phyloP scores from a whole-genome alignment of 2,888 invertebrate genomes.

The Girardia tigrina region DNA sequence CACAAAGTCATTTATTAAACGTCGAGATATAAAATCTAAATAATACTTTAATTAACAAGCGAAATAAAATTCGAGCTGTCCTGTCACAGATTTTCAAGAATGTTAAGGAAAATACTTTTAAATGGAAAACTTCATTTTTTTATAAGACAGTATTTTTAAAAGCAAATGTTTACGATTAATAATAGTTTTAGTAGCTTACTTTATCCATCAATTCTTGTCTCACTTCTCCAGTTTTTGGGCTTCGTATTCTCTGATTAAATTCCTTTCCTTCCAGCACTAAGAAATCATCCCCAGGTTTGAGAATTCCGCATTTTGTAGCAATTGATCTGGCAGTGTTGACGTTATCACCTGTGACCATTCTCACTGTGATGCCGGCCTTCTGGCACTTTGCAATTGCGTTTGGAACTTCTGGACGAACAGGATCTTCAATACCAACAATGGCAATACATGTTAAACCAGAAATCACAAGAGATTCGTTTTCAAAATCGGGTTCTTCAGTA shows the following conservation, averaged over 20 bases:
- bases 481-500: constrained; percentile 35
- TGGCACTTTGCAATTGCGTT: constrained; percentile 90
- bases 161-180: no score
- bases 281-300: constrained; percentile 76
- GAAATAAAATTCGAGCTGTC: no score
- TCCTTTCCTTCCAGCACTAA: constrained; percentile 90
- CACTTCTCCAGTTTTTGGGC: constrained; percentile 34
- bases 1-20: no score
- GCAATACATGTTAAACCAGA: constrained; percentile 69
- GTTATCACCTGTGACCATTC: constrained; percentile 99
- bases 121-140: no score
- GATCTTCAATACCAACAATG: constrained; percentile 95
- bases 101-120: no score
- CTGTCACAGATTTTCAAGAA: no score
- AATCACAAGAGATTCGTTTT: constrained; percentile 35
- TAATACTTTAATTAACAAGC: no score
- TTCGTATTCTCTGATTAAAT: constrained; percentile 60
- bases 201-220: constrained; percentile 36
- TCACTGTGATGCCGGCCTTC: constrained; percentile 88
- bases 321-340: constrained; percentile 95
- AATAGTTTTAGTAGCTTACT: no score
- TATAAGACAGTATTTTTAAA: no score
- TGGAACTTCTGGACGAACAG: constrained; percentile 76
- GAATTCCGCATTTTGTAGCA: constrained; percentile 86
- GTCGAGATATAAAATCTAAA: no score